These are phyloP conservation scores for Zoanthus sociatus DNA, from an alignment of 92 coral and sea anemone species.

Conservation along the genomic window DNA sequence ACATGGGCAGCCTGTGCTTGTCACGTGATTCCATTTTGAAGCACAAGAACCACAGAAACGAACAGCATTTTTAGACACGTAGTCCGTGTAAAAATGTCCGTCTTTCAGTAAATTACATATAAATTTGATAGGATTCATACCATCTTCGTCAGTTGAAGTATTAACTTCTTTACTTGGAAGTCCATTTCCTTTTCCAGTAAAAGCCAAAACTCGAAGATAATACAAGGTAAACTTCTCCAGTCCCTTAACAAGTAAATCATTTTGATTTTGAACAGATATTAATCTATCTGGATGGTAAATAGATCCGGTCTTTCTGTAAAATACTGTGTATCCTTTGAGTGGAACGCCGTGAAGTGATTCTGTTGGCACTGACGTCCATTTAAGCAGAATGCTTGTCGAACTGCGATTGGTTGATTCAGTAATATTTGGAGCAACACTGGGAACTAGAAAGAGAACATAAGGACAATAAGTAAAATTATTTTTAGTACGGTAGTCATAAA, in stretches of 20 bases:
- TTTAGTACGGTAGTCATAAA: too few species aligned
- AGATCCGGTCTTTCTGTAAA: slow-evolving; percentile 25
- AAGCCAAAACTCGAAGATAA: slow-evolving; percentile 34
- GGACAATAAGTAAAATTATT: too few species aligned
- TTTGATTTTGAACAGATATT: slow-evolving; percentile 25
- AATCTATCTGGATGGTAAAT: slow-evolving; percentile 22
- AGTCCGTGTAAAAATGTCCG: too few species aligned
- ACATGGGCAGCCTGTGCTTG: too few species aligned
- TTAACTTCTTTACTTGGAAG: slow-evolving; percentile 21
- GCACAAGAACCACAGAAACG: too few species aligned
- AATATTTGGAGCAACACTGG: slow-evolving; percentile 43
- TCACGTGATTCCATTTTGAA: too few species aligned
- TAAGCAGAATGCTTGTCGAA: slow-evolving; percentile 54
- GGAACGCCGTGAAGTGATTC: slow-evolving; percentile 21
- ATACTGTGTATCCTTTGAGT: slow-evolving; percentile 53
- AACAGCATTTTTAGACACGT: too few species aligned
- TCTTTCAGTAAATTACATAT: neutral
- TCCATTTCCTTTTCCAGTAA: slow-evolving; percentile 27
- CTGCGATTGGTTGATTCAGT: slow-evolving; percentile 46
- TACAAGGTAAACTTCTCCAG: slow-evolving; percentile 54
- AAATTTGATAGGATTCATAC: neutral
- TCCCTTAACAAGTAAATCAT: slow-evolving; percentile 9
- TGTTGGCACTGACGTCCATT: slow-evolving; percentile 41
- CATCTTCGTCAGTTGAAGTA: slow-evolving; percentile 38
- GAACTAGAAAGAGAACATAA: slow-evolving; percentile 24